phyloP scores from a whole-genome alignment of 2,113 vertebrate genomes.

The Melozone crissalis region DNA sequence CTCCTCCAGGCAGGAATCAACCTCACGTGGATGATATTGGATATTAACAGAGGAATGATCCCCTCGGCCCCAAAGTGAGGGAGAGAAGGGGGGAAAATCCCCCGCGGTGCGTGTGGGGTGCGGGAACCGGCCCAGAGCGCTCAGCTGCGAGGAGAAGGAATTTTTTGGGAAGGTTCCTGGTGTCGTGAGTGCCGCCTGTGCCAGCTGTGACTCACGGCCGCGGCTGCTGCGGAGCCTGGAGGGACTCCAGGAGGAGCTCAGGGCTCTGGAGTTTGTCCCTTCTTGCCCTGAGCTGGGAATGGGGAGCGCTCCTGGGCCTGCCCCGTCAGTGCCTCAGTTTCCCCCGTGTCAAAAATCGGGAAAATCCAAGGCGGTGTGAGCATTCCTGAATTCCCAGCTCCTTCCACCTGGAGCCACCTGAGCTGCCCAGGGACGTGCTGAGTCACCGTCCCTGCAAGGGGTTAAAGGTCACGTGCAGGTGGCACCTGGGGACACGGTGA shows the following conservation, averaged over 20 bases:
- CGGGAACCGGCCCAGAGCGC: not conserved
- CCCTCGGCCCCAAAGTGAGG: not conserved
- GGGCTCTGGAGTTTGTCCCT: not conserved
- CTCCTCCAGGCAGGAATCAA: accelerated
- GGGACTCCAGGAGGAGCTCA: not conserved
- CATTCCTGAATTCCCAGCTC: not conserved
- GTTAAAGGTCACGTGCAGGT: accelerated
- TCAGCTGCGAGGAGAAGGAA: not conserved
- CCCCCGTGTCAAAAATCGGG: not conserved
- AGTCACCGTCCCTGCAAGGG: not conserved
- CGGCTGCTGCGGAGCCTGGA: not conserved
- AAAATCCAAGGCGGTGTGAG: accelerated
- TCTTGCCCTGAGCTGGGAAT: not conserved
- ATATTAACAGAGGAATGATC: not conserved
- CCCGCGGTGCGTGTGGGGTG: accelerated
- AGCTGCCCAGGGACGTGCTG: not conserved
- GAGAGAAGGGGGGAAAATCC: accelerated
- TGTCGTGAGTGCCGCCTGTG: not conserved
- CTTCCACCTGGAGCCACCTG: accelerated
- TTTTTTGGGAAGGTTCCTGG: not conserved
- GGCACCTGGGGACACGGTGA: not conserved
- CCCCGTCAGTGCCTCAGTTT: not conserved
- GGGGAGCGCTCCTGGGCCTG: accelerated
- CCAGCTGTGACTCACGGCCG: slow-evolving; percentile 43
- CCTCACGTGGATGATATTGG: accelerated